These are phyloP conservation scores for Crotophaga sulcirostris DNA, from an alignment of 2,113 vertebrate species.

Conservation along the genomic window DNA sequence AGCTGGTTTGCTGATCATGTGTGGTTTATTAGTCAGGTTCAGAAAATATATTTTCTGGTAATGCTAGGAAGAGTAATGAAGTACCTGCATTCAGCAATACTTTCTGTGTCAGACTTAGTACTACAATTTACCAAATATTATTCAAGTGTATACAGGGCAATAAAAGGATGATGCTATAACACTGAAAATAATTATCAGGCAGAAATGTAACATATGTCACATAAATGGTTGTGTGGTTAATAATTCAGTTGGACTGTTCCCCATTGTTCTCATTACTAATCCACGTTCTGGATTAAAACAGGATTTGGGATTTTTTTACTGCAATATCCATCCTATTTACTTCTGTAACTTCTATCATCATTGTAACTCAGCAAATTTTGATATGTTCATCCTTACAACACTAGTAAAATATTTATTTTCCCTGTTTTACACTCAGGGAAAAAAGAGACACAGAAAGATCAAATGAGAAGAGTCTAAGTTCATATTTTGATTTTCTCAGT, in stretches of 20 bases:
- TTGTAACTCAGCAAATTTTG: neutral
- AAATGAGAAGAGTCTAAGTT: neutral
- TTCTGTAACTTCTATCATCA: neutral
- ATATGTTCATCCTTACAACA: neutral
- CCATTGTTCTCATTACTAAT: neutral
- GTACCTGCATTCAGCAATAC: neutral
- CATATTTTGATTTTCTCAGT: neutral
- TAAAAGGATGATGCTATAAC: neutral
- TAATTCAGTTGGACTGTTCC: neutral
- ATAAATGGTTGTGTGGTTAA: neutral
- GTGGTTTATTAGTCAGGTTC: constrained; percentile 9
- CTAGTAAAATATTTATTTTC: neutral
- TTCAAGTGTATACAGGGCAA: neutral
- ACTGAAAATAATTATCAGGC: neutral
- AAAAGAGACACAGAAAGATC: neutral
- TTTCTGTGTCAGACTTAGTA: neutral
- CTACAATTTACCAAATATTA: neutral
- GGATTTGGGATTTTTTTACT: neutral
- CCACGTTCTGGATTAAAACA: neutral
- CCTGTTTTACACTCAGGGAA: neutral
- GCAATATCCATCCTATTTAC: neutral
- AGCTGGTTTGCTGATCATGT: neutral
- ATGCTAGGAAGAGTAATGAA: neutral
- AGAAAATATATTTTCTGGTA: neutral
- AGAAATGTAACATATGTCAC: neutral